A percentile compares a stretch with the other conserved stretches of the same genome.
Evolutionary conservation across 2,113 vertebrate genomes (phyloP).

Genomic region (Nothocercus julius): DNA sequence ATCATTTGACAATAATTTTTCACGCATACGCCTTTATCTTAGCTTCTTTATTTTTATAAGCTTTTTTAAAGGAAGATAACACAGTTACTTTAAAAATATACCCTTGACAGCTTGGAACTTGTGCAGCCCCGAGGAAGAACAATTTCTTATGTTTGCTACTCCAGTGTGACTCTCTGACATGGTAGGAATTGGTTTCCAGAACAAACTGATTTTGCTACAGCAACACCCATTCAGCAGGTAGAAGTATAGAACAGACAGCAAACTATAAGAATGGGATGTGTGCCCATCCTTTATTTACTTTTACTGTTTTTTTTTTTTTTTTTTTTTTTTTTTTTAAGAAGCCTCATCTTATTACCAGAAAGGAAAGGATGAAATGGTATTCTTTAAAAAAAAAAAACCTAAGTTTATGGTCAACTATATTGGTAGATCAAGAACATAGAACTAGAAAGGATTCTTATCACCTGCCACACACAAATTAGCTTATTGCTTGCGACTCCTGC

Average conservation of each 20-base stretch:
- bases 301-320: background rate
- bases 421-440: constrained; percentile 39
- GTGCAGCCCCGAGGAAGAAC: background rate
- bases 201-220: background rate
- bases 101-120: background rate
- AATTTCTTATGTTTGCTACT: background rate
- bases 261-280: background rate
- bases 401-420: constrained; percentile 62
- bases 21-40: background rate
- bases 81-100: background rate
- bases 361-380: background rate
- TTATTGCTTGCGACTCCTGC: constrained; percentile 82
- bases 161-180: background rate
- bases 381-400: constrained; percentile 22
- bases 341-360: background rate
- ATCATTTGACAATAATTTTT: background rate
- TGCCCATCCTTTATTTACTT: constrained; percentile 36
- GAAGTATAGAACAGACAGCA: background rate
- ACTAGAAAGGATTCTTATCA: constrained; percentile 62
- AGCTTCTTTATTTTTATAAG: background rate
- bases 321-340: background rate
- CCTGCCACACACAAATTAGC: constrained; percentile 78
- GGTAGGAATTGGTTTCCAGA: background rate
- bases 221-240: background rate
- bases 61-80: background rate